These are phyloP conservation scores for Cataglyphis rosenhaueri DNA, from an alignment of 2,888 invertebrate species.

Conservation along the genomic window DNA sequence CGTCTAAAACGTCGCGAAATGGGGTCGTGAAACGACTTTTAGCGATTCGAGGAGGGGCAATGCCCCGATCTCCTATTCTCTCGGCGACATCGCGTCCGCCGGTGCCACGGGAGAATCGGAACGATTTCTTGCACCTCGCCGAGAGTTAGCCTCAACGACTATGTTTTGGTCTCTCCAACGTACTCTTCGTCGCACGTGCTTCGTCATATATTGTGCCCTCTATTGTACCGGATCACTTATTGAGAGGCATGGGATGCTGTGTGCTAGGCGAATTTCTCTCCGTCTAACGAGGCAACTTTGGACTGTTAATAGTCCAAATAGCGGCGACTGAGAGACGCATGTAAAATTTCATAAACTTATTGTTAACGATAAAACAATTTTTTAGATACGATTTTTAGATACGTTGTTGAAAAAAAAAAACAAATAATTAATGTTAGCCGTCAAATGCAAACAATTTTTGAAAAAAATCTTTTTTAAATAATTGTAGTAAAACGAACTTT, in stretches of 20 bases:
- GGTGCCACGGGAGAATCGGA: conserved; percentile 62
- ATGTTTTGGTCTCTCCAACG: conserved; percentile 82
- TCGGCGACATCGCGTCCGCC: conserved; percentile 19
- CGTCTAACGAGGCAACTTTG: conserved; percentile 10
- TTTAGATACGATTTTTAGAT: background rate
- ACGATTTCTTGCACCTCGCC: conserved; percentile 77
- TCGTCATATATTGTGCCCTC: conserved; percentile 39
- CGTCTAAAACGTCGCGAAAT: conserved; percentile 74
- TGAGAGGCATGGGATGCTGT: background rate
- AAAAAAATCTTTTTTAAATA: background rate
- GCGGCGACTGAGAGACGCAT: background rate
- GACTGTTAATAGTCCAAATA: background rate
- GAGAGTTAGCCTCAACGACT: conserved; percentile 79
- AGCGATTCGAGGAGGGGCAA: conserved; percentile 31
- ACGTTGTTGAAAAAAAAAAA: background rate
- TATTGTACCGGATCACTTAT: conserved; percentile 46
- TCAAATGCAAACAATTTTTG: background rate
- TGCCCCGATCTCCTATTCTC: conserved; percentile 30
- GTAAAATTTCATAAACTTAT: background rate
- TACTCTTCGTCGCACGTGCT: conserved; percentile 80
- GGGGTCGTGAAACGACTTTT: conserved; percentile 67
- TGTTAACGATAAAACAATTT: background rate
- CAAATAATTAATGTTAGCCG: background rate
- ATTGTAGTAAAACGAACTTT: background rate
- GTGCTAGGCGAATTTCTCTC: background rate